Conservation (phyloP, 1,140 invertebrate species). For the Cylas formicarius region DNA sequence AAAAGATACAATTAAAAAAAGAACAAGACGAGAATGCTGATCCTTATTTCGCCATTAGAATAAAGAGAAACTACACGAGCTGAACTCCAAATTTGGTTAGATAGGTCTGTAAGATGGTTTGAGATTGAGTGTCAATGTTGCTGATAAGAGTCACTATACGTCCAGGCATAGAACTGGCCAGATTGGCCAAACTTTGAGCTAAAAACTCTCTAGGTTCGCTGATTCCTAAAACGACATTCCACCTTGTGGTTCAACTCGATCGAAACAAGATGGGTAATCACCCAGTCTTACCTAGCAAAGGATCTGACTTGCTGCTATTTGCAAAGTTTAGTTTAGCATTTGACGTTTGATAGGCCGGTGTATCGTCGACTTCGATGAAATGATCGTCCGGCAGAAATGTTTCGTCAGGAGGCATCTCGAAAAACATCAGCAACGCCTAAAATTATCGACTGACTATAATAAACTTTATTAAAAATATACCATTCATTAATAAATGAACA, state of each 20-base stretch:
- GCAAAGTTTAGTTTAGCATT: slow-evolving; percentile 86
- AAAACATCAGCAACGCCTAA: slow-evolving; percentile 72
- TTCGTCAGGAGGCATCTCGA: slow-evolving; percentile 83
- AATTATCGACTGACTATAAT: slow-evolving; percentile 39
- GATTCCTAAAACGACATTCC: slow-evolving; percentile 46
- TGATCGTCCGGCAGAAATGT: slow-evolving; percentile 73
- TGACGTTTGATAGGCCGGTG: slow-evolving; percentile 78
- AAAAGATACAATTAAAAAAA: too few relatives aligned
- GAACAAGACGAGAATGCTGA: too few relatives aligned
- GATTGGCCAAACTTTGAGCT: slow-evolving; percentile 59
- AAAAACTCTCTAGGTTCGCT: slow-evolving; percentile 64
- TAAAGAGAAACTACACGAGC: slow-evolving; percentile 25
- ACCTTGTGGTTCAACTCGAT: neutral
- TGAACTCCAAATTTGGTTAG: slow-evolving; percentile 38
- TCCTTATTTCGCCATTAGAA: too few relatives aligned
- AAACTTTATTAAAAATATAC: neutral
- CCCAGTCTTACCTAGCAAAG: slow-evolving; percentile 42
- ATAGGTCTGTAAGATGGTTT: slow-evolving; percentile 37
- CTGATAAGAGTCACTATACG: slow-evolving; percentile 47
- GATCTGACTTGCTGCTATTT: slow-evolving; percentile 64
- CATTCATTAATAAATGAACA: slow-evolving; percentile 7
- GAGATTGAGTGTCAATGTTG: slow-evolving; percentile 30
- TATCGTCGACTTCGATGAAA: slow-evolving; percentile 79
- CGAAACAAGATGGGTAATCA: slow-evolving; percentile 2
- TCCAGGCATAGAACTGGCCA: slow-evolving; percentile 56